Conservation (phyloP, 1,140 invertebrate genomes). For the Lepidotrigona ventralis region DNA sequence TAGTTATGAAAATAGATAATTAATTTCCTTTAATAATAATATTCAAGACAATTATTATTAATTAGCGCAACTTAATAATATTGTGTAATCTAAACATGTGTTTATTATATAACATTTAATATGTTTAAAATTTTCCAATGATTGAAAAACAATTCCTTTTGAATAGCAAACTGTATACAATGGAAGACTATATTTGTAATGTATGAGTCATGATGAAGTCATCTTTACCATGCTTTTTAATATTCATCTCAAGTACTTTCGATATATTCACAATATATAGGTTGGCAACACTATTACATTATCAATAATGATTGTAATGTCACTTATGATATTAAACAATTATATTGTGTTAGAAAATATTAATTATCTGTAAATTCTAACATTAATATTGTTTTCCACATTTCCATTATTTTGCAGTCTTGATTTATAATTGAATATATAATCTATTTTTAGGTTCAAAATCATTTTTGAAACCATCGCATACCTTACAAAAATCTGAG, state of each 20-base stretch:
- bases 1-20: background rate
- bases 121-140: constrained; percentile 3
- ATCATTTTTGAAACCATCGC: constrained; percentile 30
- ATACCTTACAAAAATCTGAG: constrained; percentile 32
- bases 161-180: constrained; percentile 31
- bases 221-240: constrained; percentile 58
- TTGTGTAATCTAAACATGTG: background rate
- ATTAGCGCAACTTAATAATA: background rate
- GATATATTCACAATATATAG: constrained; percentile 47
- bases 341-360: background rate
- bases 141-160: constrained; percentile 33
- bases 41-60: background rate
- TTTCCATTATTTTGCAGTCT: background rate
- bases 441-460: constrained; percentile 46
- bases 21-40: background rate
- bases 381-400: background rate
- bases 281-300: constrained; percentile 41
- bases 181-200: constrained; percentile 44
- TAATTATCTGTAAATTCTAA: background rate
- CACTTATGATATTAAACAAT: constrained; percentile 32
- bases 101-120: background rate
- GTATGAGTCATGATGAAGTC: constrained; percentile 64
- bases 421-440: constrained; percentile 2
- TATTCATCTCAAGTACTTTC: constrained; percentile 60
- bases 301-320: constrained; percentile 50